Percentiles rank a stretch among this genome's conserved stretches.
Evolutionary conservation across 2,888 invertebrate genomes (phyloP).

Genomic region (Micoletzkya japonica): DNA sequence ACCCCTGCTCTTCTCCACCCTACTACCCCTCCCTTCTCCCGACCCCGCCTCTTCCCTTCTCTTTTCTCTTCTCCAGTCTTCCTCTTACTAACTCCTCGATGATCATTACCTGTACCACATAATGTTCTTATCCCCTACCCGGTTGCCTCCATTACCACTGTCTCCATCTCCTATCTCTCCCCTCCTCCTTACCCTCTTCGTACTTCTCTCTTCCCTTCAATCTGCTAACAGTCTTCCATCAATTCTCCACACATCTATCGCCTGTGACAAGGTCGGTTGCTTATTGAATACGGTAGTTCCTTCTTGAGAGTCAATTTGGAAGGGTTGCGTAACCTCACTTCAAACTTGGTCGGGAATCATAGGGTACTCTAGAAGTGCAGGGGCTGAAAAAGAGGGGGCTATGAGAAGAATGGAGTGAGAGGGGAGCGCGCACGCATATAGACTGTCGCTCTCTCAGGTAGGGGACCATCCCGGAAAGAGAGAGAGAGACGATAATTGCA

Average conservation of each 20-base stretch:
- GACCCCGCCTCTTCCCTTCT: neutral
- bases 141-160: neutral
- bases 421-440: neutral
- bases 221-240: neutral
- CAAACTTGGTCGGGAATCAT: neutral
- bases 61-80: slow-evolving; percentile 4
- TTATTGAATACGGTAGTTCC: neutral
- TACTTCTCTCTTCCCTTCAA: slow-evolving; percentile 7
- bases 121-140: neutral
- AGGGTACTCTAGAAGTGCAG: neutral
- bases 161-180: neutral
- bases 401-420: neutral
- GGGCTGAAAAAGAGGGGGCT: no score
- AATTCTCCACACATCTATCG: slow-evolving; percentile 25
- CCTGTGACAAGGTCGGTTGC: slow-evolving; percentile 18
- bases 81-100: neutral
- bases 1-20: neutral
- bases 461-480: neutral
- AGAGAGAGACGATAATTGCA: slow-evolving; percentile 1
- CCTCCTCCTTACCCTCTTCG: neutral
- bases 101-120: neutral
- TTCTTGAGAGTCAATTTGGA: neutral
- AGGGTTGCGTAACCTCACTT: neutral
- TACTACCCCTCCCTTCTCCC: neutral
- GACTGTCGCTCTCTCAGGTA: neutral